A percentile compares a stretch with the other conserved stretches of the same genome.
phyloP scores from a whole-genome alignment of 2,113 vertebrate genomes.

The Misgurnus anguillicaudatus region DNA sequence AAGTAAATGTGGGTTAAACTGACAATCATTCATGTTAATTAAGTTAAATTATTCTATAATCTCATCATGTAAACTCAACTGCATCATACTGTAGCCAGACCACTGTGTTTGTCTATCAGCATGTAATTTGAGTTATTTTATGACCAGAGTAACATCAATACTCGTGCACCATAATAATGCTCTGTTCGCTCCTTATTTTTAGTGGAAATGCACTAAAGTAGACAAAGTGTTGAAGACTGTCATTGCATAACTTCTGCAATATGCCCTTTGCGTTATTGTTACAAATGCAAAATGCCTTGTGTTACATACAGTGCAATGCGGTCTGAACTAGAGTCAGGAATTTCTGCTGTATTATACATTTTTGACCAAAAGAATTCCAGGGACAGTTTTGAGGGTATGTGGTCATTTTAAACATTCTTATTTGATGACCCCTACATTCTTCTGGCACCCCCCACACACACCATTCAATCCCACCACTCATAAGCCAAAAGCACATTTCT shows the following conservation, averaged over 20 bases:
- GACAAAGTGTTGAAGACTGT: background rate
- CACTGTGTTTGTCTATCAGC: background rate
- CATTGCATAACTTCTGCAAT: too few relatives aligned
- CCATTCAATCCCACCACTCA: background rate
- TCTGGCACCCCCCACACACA: background rate
- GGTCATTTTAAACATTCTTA: background rate
- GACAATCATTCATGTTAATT: background rate
- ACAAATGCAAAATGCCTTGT: too few relatives aligned
- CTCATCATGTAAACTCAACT: background rate
- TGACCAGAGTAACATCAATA: background rate
- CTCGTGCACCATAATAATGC: background rate
- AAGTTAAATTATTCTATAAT: background rate
- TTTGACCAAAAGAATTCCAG: background rate
- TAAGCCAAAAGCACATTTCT: background rate
- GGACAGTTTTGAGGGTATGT: background rate
- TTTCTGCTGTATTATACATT: slow-evolving; percentile 3
- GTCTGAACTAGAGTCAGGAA: too few relatives aligned
- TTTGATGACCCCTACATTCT: background rate
- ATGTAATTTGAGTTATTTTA: background rate
- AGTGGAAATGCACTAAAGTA: background rate
- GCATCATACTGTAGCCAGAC: background rate
- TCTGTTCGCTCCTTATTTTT: background rate
- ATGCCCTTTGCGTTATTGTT: too few relatives aligned
- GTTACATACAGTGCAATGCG: too few relatives aligned
- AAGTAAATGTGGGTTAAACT: slow-evolving; percentile 3